A percentile compares a stretch with the other conserved stretches of the same genome.
phyloP scores from a whole-genome alignment of 2,113 vertebrate genomes.

The Centropristis striata region DNA sequence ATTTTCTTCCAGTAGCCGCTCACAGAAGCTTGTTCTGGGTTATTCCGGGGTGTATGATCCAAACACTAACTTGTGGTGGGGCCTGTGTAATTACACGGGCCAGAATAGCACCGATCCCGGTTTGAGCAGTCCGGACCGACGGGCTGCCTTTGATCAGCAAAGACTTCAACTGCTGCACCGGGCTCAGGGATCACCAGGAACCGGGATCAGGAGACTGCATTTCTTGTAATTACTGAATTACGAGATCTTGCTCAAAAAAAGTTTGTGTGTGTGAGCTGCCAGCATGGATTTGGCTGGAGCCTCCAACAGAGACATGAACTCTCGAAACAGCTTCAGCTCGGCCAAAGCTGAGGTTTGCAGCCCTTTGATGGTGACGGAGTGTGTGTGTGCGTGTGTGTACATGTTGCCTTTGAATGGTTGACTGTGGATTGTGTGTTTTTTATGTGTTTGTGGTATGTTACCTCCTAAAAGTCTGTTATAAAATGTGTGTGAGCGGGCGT shows the following conservation, averaged over 20 bases:
- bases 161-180: background rate
- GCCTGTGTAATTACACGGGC: constrained; percentile 63
- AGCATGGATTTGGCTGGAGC: constrained; percentile 22
- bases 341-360: constrained; percentile 49
- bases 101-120: constrained; percentile 50
- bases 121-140: constrained; percentile 10
- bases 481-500: constrained; percentile 26
- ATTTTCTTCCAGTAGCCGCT: constrained; percentile 50
- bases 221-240: constrained; percentile 62
- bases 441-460: constrained; percentile 68
- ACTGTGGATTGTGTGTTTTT: constrained; percentile 34
- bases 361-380: constrained; percentile 41
- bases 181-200: constrained; percentile 16
- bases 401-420: constrained; percentile 8
- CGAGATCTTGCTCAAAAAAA: constrained; percentile 31
- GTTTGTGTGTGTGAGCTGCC: constrained; percentile 23
- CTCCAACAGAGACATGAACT: constrained; percentile 56
- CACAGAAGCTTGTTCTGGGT: constrained; percentile 40
- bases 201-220: constrained; percentile 33
- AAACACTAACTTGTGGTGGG: constrained; percentile 56
- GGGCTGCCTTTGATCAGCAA: constrained; percentile 60
- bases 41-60: constrained; percentile 54
- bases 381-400: constrained; percentile 1
- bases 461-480: constrained; percentile 68
- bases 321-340: constrained; percentile 37